A percentile compares a stretch with the other conserved stretches of the same genome.
Conservation (phyloP, 2,888 invertebrate genomes). For the Alloplasta piceator region DNA sequence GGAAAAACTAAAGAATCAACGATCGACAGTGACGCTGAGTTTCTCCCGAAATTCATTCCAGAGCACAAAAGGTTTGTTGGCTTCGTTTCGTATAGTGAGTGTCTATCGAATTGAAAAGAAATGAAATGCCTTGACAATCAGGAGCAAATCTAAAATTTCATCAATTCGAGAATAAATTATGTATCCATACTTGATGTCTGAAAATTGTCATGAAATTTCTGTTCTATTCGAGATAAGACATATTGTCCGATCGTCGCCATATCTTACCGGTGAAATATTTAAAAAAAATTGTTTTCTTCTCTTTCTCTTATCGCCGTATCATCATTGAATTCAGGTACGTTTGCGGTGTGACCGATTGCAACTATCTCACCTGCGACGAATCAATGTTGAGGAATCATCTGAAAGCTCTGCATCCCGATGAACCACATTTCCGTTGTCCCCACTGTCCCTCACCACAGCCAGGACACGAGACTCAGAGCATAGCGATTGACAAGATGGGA, state of each 20-base stretch:
- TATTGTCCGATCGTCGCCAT: no score
- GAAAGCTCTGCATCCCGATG: conserved; percentile 88
- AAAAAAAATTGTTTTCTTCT: conserved; percentile 2
- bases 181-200: no score
- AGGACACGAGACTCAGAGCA: conserved; percentile 83
- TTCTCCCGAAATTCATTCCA: conserved; percentile 80
- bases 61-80: conserved; percentile 78
- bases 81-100: no score
- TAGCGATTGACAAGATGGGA: conserved; percentile 87
- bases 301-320: not conserved
- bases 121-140: no score
- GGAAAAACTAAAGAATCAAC: conserved; percentile 71
- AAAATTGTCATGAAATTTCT: no score
- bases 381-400: conserved; percentile 89
- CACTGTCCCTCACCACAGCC: conserved; percentile 88
- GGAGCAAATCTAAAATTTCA: no score
- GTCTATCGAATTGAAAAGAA: no score
- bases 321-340: conserved; percentile 84
- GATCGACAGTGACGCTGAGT: conserved; percentile 70
- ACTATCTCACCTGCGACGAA: conserved; percentile 89
- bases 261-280: no score
- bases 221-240: no score
- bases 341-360: conserved; percentile 89
- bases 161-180: no score
- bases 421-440: conserved; percentile 87